A percentile compares a stretch with the other conserved stretches of the same genome.
Evolutionary conservation across 1,140 invertebrate genomes (phyloP).

Genomic region (Heliconius himera): DNA sequence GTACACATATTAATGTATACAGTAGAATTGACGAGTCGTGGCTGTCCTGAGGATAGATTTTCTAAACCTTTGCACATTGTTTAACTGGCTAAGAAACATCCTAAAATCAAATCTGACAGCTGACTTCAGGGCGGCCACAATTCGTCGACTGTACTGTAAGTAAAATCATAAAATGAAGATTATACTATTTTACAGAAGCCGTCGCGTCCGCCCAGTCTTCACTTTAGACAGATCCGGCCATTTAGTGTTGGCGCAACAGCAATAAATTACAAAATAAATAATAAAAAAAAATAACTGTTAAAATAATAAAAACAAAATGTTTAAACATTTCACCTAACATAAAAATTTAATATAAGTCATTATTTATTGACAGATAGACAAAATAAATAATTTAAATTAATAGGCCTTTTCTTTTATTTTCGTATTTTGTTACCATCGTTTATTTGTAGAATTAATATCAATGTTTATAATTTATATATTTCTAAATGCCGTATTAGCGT

Average conservation of each 20-base stretch:
- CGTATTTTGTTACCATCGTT: not conserved
- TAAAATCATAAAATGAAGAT: too few relatives aligned
- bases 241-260: constrained; percentile 60
- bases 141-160: too few relatives aligned
- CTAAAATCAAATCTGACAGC: too few relatives aligned
- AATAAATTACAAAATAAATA: not conserved
- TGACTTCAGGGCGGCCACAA: too few relatives aligned
- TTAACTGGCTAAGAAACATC: too few relatives aligned
- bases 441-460: not conserved
- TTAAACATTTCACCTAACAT: not conserved
- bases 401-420: not conserved
- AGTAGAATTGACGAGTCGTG: too few relatives aligned
- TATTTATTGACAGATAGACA: constrained; percentile 21
- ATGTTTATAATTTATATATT: too few relatives aligned
- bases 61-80: too few relatives aligned
- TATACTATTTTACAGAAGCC: constrained; percentile 52
- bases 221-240: constrained; percentile 69
- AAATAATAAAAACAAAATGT: not conserved
- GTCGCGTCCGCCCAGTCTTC: constrained; percentile 66
- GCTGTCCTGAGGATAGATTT: too few relatives aligned
- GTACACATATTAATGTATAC: too few relatives aligned
- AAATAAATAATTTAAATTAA: constrained; percentile 16
- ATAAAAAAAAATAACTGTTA: not conserved
- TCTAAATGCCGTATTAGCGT: too few relatives aligned
- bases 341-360: not conserved